Evolutionary conservation across 1,140 invertebrate genomes (phyloP), one percentile per base, ranked within the genome.

Genomic region (honey bee (Apis mellifera)): DNA sequence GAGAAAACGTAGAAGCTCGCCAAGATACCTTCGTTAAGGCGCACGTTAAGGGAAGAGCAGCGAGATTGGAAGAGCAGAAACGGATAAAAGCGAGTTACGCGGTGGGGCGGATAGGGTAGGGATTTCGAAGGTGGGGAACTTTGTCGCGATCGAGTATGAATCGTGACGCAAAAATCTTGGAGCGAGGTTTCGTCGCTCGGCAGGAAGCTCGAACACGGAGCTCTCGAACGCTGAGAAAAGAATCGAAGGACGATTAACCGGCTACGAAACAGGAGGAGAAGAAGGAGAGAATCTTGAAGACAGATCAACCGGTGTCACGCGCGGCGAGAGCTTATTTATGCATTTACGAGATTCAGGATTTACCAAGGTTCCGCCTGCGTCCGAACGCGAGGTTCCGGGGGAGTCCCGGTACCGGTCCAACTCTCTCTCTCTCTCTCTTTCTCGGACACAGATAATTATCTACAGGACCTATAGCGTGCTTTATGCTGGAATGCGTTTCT

Each of bases 401-500:
- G 82, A 85, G 77, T 74, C 81, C 42, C 26, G 57, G 32, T 69
- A 23, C 68, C 55, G 23, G 13, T 55, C 60, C 23, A 32, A 50
- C 59, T 69, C 73, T 60, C 69, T 74, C 32, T 32, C 32, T 32
- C 5, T 42, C 32, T 42, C 32, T 42, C 32, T 42, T 2, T 60
- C 72, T 74, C 80, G 78, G 70, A 88, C 88, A 84, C 79, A 92
- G 91, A 92, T 91, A 93, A 92, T 92, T 93, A 93, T 92, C 90
- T 88, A 84, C 68, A 86, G 87, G 86, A 89, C 86, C 90, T 89
- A 91, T 90, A 89, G 89, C 88, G 89, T 91, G 89, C 86, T 91
- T 92, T 92, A 91, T 89, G 89, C 84, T 87, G 91, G 90, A 92
- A 92, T 91, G 91, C 87, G 86, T 91, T 91, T 91, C 91, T 91